phyloP scores from a whole-genome alignment of 2,113 vertebrate species.

The Chloebia gouldiae region DNA sequence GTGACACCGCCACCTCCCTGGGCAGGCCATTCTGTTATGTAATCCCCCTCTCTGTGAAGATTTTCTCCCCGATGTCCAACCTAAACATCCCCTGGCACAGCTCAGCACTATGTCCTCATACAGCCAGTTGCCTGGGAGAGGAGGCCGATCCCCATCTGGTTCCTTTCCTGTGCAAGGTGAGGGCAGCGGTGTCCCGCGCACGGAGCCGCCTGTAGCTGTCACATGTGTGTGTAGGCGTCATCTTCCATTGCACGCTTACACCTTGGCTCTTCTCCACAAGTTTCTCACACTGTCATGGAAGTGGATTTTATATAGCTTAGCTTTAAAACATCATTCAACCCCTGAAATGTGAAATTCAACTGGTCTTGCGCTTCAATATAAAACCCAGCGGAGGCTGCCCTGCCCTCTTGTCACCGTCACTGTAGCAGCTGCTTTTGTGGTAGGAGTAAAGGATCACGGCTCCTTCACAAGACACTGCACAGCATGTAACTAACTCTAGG shows the following conservation, averaged over 20 bases:
- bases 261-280: not conserved
- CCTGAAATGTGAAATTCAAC: not conserved
- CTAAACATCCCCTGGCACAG: not conserved
- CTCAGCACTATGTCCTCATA: rapidly evolving
- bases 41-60: no score
- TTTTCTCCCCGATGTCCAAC: not conserved
- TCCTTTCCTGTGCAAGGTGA: rapidly evolving
- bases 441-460: not conserved
- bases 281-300: rapidly evolving
- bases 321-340: rapidly evolving
- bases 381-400: not conserved
- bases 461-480: not conserved
- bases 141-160: not conserved
- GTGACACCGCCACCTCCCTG: not conserved
- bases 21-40: not conserved
- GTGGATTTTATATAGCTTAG: not conserved
- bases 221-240: rapidly evolving
- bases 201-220: not conserved
- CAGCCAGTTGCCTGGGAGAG: not conserved
- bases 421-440: not conserved
- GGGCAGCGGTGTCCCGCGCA: rapidly evolving
- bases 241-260: rapidly evolving
- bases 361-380: rapidly evolving
- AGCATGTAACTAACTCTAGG: not conserved
- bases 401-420: rapidly evolving